Base-by-base conservation (phyloP, 2,888 invertebrate species). In the Fragum whitleyi region DNA sequence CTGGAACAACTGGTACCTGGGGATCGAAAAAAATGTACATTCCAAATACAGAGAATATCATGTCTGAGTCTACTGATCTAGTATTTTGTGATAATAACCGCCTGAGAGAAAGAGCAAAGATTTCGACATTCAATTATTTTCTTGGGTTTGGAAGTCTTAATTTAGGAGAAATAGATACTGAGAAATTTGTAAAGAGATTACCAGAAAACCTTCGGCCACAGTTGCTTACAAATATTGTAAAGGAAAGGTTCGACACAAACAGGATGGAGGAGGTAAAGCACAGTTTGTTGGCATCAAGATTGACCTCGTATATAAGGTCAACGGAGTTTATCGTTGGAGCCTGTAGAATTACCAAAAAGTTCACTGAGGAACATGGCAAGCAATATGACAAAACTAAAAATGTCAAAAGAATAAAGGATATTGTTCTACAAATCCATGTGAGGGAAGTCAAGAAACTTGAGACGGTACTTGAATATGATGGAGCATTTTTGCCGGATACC, bases 81-180 rank as follows among this genome's bases (percentile, higher is more conserved):
- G 76, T 70, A 1, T 32, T 82, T 32, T 69, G 73, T 26, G 53
- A 82, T 55, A 79, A 79, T 47, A 42, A 26, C 5, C 28, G 39
- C 26, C 53, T 76, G 28, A 59, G 69, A 67, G 61, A 55, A 55
- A 26, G 55, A 39, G 65, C n/a, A 84, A 74, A 71, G 2, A 26
- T 21, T 51, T 65, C 19, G 28, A 36, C 62, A 65, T 16, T 82
- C 16, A 42, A 74, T 28, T 79, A 61, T 26, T 79, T 82, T 26
- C 47, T 79, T 28, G 79, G 79, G 26, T 79, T 79, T 39, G 7
- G 23, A 59, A 57, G 70, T 55, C 39, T 83, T 21, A 47, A 57
- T 5, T 62, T 79, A 16, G 16, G 23, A 29, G 16, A 32, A 2
- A 11, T 29, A 51, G 71, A 79, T 53, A 36, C 65, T 26, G 57